Evolutionary conservation across 1,140 invertebrate species (phyloP).

Genomic region (Chymomyza costata): DNA sequence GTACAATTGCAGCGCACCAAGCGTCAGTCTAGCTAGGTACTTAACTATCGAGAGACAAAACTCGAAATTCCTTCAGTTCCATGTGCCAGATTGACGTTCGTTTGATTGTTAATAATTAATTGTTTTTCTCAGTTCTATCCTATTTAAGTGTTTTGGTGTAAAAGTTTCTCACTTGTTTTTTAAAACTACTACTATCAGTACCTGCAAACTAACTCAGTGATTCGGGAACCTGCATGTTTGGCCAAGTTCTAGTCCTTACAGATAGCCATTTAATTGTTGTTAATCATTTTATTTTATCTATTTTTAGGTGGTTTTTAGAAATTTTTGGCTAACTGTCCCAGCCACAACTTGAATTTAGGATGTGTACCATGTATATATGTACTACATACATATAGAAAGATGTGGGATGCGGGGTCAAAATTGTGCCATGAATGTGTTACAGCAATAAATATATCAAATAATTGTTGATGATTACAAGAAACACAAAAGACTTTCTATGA

Average conservation of each 20-base stretch:
- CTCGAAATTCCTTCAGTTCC: slow-evolving; percentile 47
- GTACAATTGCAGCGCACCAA: slow-evolving; percentile 76
- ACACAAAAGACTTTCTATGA: no score
- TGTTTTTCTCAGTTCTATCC: slow-evolving; percentile 32
- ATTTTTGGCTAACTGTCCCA: slow-evolving; percentile 62
- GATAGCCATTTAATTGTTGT: no score
- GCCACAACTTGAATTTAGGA: slow-evolving; percentile 16
- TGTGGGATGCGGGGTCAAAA: slow-evolving; percentile 14
- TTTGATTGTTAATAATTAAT: slow-evolving; percentile 6
- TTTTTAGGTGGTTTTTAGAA: slow-evolving; percentile 74
- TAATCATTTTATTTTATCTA: slow-evolving; percentile 44
- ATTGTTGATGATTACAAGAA: no score
- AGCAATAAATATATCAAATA: slow-evolving; percentile 23
- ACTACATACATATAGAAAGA: slow-evolving; percentile 1
- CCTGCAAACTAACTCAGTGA: slow-evolving; percentile 18
- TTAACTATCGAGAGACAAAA: slow-evolving; percentile 76
- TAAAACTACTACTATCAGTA: not conserved
- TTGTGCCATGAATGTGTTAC: slow-evolving; percentile 71
- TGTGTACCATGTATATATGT: no score
- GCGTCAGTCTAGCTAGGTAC: slow-evolving; percentile 77
- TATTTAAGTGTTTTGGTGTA: slow-evolving; percentile 1
- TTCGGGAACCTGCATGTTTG: slow-evolving; percentile 30
- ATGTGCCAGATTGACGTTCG: slow-evolving; percentile 36
- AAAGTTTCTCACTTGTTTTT: not conserved
- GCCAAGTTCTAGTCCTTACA: not conserved